phyloP scores from a whole-genome alignment of 2,888 invertebrate species.

The Archips crataeganus region DNA sequence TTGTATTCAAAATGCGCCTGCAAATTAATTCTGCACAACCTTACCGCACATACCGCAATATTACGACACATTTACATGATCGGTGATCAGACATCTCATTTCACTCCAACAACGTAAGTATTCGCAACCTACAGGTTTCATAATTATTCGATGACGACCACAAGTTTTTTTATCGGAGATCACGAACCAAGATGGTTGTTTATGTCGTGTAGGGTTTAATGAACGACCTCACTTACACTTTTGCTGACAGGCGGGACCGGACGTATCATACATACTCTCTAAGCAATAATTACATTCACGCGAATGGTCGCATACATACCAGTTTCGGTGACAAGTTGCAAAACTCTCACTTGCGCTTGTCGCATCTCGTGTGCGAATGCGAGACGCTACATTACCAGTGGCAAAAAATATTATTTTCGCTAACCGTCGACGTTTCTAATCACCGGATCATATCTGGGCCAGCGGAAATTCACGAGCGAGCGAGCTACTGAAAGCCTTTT shows the following conservation, averaged over 20 bases:
- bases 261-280: slow-evolving; percentile 70
- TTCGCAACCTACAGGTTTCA: slow-evolving; percentile 39
- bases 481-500: slow-evolving; percentile 82
- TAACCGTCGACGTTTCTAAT: slow-evolving; percentile 79
- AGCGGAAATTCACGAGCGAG: slow-evolving; percentile 80
- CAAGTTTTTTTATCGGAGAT: slow-evolving; percentile 29
- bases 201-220: slow-evolving; percentile 62
- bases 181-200: slow-evolving; percentile 51
- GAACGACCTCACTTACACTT: slow-evolving; percentile 76
- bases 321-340: slow-evolving; percentile 81
- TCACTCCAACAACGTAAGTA: slow-evolving; percentile 40
- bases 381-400: slow-evolving; percentile 72
- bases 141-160: slow-evolving; percentile 37
- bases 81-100: slow-evolving; percentile 34
- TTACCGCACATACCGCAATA: slow-evolving; percentile 33
- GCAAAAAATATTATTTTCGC: slow-evolving; percentile 82
- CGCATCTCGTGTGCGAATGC: slow-evolving; percentile 74
- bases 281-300: slow-evolving; percentile 74
- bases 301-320: slow-evolving; percentile 71
- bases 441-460: slow-evolving; percentile 79
- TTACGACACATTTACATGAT: slow-evolving; percentile 38
- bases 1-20: slow-evolving; percentile 12
- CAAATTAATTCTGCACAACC: slow-evolving; percentile 29
- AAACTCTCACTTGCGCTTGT: slow-evolving; percentile 84
- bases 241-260: slow-evolving; percentile 69